Percentiles rank a stretch among this genome's conserved stretches.
phyloP scores from a whole-genome alignment of 1,140 invertebrate species.

The Pseudomyrmex dendroicus region DNA sequence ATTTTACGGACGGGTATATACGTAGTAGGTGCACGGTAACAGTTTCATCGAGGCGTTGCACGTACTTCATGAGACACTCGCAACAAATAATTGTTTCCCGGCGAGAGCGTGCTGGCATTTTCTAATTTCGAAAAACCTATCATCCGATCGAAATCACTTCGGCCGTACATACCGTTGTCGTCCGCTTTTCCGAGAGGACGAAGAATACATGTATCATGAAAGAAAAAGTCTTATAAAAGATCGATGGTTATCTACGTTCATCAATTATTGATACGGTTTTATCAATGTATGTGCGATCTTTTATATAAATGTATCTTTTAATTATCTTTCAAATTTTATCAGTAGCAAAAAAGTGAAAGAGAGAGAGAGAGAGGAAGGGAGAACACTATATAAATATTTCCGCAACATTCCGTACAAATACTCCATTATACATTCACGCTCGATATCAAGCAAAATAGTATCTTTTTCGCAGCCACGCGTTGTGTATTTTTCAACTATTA shows the following conservation, averaged over 20 bases:
- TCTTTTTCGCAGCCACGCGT: slow-evolving; percentile 16
- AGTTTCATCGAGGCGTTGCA: slow-evolving; percentile 64
- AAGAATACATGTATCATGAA: neutral
- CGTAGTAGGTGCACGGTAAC: slow-evolving; percentile 31
- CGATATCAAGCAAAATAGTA: neutral
- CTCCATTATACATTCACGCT: slow-evolving; percentile 17
- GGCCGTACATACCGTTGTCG: neutral
- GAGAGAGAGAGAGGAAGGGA: neutral
- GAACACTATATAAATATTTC: slow-evolving; percentile 38
- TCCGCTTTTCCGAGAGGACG: neutral
- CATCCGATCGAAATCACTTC: slow-evolving; percentile 58
- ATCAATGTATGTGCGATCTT: no score
- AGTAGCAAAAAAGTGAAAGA: no score
- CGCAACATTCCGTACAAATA: slow-evolving; percentile 3
- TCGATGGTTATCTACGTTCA: slow-evolving; percentile 13
- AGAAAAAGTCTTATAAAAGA: slow-evolving; percentile 7
- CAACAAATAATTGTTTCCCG: slow-evolving; percentile 73
- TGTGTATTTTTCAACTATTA: slow-evolving; percentile 48
- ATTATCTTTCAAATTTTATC: slow-evolving; percentile 8
- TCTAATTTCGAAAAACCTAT: slow-evolving; percentile 70
- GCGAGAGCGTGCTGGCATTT: slow-evolving; percentile 69
- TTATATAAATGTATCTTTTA: neutral
- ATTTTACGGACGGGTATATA: slow-evolving; percentile 44
- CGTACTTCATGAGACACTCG: slow-evolving; percentile 73
- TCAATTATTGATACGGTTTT: slow-evolving; percentile 20